Percentiles rank a stretch among this genome's conserved stretches.
phyloP scores from a whole-genome alignment of 2,888 invertebrate genomes.

The Malthinus seriepunctatus region DNA sequence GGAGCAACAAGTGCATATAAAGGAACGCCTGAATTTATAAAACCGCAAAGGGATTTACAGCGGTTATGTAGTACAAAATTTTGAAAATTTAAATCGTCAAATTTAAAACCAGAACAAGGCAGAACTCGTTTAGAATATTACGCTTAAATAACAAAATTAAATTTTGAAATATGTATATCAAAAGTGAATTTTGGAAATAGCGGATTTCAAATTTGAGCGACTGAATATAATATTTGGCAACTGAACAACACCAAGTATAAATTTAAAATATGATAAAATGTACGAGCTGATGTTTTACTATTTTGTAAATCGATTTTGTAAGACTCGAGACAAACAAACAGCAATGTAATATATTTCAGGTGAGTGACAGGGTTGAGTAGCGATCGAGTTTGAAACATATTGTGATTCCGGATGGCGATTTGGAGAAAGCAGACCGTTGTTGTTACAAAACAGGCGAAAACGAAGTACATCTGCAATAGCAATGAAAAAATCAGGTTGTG shows the following conservation, averaged over 20 bases:
- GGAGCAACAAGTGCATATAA: too few relatives aligned
- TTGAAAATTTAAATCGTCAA: not conserved
- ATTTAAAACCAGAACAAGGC: not conserved
- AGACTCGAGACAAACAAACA: slow-evolving; percentile 38
- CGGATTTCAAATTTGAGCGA: too few relatives aligned
- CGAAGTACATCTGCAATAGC: slow-evolving; percentile 24
- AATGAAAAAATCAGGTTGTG: slow-evolving; percentile 28
- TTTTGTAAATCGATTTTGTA: slow-evolving; percentile 41
- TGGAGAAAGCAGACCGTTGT: slow-evolving; percentile 10
- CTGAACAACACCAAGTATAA: slow-evolving; percentile 8
- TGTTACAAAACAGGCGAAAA: slow-evolving; percentile 19
- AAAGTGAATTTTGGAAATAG: too few relatives aligned
- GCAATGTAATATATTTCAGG: slow-evolving; percentile 43
- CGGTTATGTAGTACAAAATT: too few relatives aligned
- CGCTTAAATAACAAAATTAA: too few relatives aligned
- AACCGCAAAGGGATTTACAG: too few relatives aligned
- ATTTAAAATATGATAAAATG: slow-evolving; percentile 54
- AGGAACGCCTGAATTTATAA: too few relatives aligned
- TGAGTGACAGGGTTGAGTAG: slow-evolving; percentile 43
- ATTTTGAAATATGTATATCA: too few relatives aligned
- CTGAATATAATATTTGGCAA: not conserved
- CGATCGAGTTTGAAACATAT: slow-evolving; percentile 43
- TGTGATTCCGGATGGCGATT: slow-evolving; percentile 36
- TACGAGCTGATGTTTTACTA: slow-evolving; percentile 68
- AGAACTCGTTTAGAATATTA: too few relatives aligned